Conservation (phyloP, 2,888 invertebrate species). For the Eugnorisma glareosa region DNA sequence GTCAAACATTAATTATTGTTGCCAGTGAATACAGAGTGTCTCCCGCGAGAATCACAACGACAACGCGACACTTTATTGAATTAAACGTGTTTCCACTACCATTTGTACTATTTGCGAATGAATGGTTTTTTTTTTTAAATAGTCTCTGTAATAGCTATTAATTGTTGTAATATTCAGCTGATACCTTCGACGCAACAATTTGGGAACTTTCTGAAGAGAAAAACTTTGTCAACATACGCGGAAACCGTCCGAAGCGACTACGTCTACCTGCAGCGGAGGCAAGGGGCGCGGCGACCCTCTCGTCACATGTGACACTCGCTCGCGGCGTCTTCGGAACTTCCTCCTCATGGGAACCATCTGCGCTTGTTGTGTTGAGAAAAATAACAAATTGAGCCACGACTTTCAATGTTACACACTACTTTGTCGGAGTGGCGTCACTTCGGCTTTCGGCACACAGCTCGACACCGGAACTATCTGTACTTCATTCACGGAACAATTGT, state of each 20-base stretch:
- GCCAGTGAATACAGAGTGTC: not conserved
- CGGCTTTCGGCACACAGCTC: not conserved
- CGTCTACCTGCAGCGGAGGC: not conserved
- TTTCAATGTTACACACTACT: constrained; percentile 2
- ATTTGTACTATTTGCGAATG: not conserved
- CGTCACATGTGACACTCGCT: not conserved
- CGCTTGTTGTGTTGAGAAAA: constrained; percentile 27
- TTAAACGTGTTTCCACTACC: not conserved
- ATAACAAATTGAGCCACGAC: constrained; percentile 29
- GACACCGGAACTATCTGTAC: not conserved
- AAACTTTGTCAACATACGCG: not conserved
- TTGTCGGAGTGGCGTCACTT: constrained; percentile 7
- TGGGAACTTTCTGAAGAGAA: constrained; percentile 8
- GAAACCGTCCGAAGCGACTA: not conserved
- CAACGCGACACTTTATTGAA: not conserved
- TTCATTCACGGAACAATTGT: not conserved
- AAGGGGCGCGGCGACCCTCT: not conserved
- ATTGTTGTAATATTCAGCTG: not conserved
- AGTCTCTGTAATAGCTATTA: not conserved
- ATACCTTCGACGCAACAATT: not conserved
- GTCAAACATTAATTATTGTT: not conserved
- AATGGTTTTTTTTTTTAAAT: not conserved
- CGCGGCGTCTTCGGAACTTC: constrained; percentile 12
- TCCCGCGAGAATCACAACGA: not conserved
- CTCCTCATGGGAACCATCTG: constrained; percentile 33